phyloP scores from a whole-genome alignment of 2,113 vertebrate genomes.

The Corapipo altera region DNA sequence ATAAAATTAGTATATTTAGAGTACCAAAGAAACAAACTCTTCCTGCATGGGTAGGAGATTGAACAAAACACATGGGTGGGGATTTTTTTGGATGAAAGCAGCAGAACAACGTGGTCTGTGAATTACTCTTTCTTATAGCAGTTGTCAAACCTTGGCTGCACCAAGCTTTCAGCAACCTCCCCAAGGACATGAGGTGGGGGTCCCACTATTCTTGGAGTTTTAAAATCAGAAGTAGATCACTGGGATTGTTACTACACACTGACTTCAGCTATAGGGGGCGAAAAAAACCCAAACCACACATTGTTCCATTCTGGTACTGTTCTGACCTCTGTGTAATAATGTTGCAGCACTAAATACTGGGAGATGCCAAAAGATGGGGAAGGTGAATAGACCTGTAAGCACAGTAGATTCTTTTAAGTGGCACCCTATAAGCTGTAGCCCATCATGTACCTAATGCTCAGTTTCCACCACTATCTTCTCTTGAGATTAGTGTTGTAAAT shows the following conservation, averaged over 20 bases:
- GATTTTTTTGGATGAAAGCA: background rate
- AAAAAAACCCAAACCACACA: background rate
- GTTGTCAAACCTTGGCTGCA: slow-evolving; percentile 1
- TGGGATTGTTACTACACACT: background rate
- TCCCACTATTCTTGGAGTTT: background rate
- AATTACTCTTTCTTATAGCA: slow-evolving; percentile 7
- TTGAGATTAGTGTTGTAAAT: background rate
- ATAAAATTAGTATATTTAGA: background rate
- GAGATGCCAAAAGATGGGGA: background rate
- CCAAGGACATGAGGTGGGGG: background rate
- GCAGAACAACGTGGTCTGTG: background rate
- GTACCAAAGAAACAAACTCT: background rate
- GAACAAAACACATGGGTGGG: background rate
- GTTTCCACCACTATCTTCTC: background rate
- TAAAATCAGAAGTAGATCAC: background rate
- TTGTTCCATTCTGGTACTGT: background rate
- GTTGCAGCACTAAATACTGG: background rate
- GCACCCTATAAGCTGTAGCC: background rate
- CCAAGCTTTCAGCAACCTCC: slow-evolving; percentile 30
- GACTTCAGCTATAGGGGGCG: background rate
- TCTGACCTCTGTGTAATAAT: background rate
- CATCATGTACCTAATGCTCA: background rate
- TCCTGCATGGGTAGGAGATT: background rate
- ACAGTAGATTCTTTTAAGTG: background rate
- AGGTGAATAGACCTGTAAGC: background rate